Conservation (phyloP, 2,888 invertebrate genomes). For the Drosophila niveifrons region DNA sequence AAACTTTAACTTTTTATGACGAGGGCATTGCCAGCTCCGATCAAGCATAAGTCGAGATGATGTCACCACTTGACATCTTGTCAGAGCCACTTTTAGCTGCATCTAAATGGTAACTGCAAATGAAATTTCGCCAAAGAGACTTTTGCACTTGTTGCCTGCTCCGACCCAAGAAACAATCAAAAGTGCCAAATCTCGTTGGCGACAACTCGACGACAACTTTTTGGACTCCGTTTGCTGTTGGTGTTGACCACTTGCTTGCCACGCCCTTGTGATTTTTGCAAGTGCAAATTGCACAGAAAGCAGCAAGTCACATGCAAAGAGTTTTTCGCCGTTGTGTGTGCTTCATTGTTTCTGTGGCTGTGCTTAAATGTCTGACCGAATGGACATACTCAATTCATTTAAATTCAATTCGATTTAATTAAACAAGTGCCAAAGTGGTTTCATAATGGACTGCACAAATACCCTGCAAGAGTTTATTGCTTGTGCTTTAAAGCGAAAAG, state of each 20-base stretch:
- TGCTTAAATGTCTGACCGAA: conserved; percentile 26
- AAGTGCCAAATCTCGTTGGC: conserved; percentile 37
- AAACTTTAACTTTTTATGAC: neutral
- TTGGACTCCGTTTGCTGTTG: neutral
- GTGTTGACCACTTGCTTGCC: conserved; percentile 39
- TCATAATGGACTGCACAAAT: neutral
- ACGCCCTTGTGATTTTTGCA: conserved; percentile 48
- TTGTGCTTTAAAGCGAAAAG: too few species aligned
- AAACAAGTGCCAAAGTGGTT: conserved; percentile 32
- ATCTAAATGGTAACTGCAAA: conserved; percentile 50
- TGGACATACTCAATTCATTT: conserved; percentile 40
- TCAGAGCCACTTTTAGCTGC: conserved; percentile 13
- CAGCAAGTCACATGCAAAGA: conserved; percentile 48
- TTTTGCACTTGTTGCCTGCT: conserved; percentile 69
- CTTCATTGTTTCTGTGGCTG: conserved; percentile 26
- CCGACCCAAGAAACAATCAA: conserved; percentile 8
- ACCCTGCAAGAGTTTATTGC: neutral
- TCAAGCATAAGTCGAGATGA: conserved; percentile 33
- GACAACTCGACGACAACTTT: conserved; percentile 14
- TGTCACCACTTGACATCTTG: conserved; percentile 37
- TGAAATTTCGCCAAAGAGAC: conserved; percentile 29
- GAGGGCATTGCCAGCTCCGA: conserved; percentile 55
- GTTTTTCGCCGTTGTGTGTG: conserved; percentile 5
- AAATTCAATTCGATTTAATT: conserved; percentile 65
- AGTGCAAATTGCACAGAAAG: neutral